phyloP scores from a whole-genome alignment of 2,888 invertebrate genomes.

The Drosophila niveifrons region DNA sequence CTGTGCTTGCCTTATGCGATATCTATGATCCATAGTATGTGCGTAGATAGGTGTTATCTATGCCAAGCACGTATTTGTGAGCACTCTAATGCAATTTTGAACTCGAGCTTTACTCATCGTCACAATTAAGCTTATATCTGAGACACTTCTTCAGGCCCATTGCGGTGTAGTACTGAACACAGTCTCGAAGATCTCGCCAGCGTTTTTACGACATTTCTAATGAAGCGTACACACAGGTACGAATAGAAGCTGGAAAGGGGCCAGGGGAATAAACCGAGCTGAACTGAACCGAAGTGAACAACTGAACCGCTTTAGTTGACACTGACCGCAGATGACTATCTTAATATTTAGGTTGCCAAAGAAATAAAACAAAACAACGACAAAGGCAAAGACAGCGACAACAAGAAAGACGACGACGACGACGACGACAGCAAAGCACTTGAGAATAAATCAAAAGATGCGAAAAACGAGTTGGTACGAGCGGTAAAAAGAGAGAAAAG shows the following conservation, averaged over 20 bases:
- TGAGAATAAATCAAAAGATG: slow-evolving; percentile 80
- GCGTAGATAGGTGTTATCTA: slow-evolving; percentile 16
- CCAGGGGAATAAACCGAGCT: slow-evolving; percentile 37
- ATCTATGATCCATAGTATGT: too few relatives aligned
- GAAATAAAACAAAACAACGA: slow-evolving; percentile 61
- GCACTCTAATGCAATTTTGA: slow-evolving; percentile 41
- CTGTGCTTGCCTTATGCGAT: too few relatives aligned
- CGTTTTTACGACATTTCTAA: slow-evolving; percentile 64
- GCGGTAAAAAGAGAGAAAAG: slow-evolving; percentile 8
- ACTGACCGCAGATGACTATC: slow-evolving; percentile 76
- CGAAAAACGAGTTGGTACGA: slow-evolving; percentile 56
- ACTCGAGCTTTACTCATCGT: slow-evolving; percentile 28
- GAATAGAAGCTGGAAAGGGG: slow-evolving; percentile 3
- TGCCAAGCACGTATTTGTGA: slow-evolving; percentile 45
- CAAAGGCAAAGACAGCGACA: slow-evolving; percentile 19
- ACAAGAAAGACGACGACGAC: slow-evolving; percentile 4
- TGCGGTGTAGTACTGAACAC: not conserved
- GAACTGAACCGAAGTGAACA: slow-evolving; percentile 9
- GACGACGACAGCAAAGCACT: slow-evolving; percentile 47
- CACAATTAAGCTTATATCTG: slow-evolving; percentile 44
- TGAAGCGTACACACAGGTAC: slow-evolving; percentile 53
- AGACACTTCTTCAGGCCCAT: slow-evolving; percentile 10
- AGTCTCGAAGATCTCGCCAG: slow-evolving; percentile 31
- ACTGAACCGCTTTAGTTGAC: slow-evolving; percentile 61
- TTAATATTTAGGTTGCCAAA: slow-evolving; percentile 74